These are phyloP conservation scores for Silurus glanis DNA, from an alignment of 2,113 vertebrate species.

Conservation along the genomic window DNA sequence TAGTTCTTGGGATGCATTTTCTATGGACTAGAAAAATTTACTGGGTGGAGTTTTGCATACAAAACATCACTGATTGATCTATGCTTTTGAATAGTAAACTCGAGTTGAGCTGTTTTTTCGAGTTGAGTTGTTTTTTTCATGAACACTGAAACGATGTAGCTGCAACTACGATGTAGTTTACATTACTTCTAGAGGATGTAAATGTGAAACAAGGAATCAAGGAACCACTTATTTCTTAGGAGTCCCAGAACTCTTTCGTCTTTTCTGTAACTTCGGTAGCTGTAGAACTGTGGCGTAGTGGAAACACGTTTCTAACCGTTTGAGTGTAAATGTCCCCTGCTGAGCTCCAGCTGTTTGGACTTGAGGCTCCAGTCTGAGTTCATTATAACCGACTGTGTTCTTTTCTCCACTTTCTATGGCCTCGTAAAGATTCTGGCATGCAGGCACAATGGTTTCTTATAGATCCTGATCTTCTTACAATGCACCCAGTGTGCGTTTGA, in stretches of 20 bases:
- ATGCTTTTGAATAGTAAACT: no score
- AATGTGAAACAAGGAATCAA: not conserved
- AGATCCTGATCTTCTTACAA: constrained; percentile 29
- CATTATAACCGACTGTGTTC: constrained; percentile 10
- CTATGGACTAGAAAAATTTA: not conserved
- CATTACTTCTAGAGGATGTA: not conserved
- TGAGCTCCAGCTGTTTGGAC: constrained; percentile 21
- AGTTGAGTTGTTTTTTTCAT: not conserved
- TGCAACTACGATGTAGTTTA: not conserved
- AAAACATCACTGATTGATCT: not conserved
- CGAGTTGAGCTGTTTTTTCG: no score
- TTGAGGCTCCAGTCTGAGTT: constrained; percentile 4
- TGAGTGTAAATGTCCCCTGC: not conserved
- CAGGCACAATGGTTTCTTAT: constrained; percentile 18
- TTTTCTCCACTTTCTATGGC: constrained; percentile 6
- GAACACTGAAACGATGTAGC: not conserved
- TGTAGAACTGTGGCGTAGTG: not conserved
- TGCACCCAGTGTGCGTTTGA: constrained; percentile 32
- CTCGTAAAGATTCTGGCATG: constrained; percentile 12
- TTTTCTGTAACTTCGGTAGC: not conserved
- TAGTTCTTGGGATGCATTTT: not conserved
- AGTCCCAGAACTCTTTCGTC: not conserved
- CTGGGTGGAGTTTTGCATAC: not conserved
- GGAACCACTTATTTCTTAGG: not conserved
- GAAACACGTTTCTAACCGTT: not conserved